A percentile compares a stretch with the other conserved stretches of the same genome.
These are phyloP conservation scores for Sceloporus undulatus DNA, from an alignment of 2,113 vertebrate species.

Conservation along the genomic window DNA sequence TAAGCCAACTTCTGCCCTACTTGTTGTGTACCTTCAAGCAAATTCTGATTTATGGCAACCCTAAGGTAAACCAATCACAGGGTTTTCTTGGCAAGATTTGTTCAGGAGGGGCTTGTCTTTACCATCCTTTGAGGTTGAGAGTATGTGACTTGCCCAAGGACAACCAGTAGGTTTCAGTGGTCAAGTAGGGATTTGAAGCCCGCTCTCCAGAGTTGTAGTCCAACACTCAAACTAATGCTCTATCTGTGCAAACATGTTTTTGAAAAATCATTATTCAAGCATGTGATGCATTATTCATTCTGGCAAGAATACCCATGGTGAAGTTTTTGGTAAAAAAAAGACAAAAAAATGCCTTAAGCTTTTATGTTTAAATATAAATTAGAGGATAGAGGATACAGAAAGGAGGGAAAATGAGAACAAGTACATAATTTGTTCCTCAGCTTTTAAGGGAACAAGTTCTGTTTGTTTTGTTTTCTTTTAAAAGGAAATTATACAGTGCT, in stretches of 20 bases:
- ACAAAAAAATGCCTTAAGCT: background rate
- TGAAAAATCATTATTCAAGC: constrained; percentile 2
- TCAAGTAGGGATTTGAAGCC: too few relatives aligned
- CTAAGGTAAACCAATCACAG: too few relatives aligned
- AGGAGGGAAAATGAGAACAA: constrained; percentile 1
- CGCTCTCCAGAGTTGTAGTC: too few relatives aligned
- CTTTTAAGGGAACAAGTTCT: background rate
- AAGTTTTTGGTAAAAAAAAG: background rate
- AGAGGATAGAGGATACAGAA: accelerated
- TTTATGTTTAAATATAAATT: background rate
- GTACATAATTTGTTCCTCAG: background rate
- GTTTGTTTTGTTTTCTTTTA: background rate
- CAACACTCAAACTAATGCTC: too few relatives aligned
- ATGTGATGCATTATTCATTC: background rate
- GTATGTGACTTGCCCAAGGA: too few relatives aligned
- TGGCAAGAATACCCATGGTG: constrained; percentile 20
- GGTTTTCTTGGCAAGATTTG: too few relatives aligned
- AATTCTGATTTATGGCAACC: too few relatives aligned
- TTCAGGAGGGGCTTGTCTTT: too few relatives aligned
- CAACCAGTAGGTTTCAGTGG: too few relatives aligned
- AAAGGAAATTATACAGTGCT: constrained; percentile 21
- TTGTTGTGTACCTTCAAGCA: too few relatives aligned
- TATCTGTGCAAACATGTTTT: background rate
- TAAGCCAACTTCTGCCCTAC: too few relatives aligned
- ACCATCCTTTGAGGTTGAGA: too few relatives aligned